Evolutionary conservation across 2,797 vertebrate genomes (phyloP), one percentile per base, ranked within the genome.

Genomic region (Etheostoma nigrum): DNA sequence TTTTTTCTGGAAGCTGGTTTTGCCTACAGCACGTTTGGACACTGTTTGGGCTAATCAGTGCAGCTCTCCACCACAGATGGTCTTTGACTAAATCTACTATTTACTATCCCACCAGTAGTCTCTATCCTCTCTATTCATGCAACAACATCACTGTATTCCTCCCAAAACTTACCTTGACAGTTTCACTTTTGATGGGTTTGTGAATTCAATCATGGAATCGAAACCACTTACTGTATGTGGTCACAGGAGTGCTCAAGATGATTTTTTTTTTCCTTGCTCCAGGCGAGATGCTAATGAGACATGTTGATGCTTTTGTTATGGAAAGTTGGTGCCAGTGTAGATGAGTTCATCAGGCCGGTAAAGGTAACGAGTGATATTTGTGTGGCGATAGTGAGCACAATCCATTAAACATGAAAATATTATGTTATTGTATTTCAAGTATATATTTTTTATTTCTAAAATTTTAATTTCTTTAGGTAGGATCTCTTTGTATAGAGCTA

Each of bases 171-270:
- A 91, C 77, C 82, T 85, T 82, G 78, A 81, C 82, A 84, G 75
- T 85, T 82, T 66, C n/a, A 53, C 40, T 74, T 84, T 86, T 90
- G 89, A 90, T 90, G 76, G 82, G 18, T 82, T 86, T 89, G 82
- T 75, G 84, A 77, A 86, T 76, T 88, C 75, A 86, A 60, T 90
- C 85, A 85, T 85, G 85, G 83, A 88, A 91, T 85, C 23, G 6
- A 53, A 74, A 12, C 49, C 67, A 16, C 62, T 79, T 78, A 23
- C 21, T 23, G 21, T 23, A 52, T 69, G 67, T 72, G 57, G 67
- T 51, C 68, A 71, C 48, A 47, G 54, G 48, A 82, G 69, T 3
- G 65, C 63, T 72, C n/a, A 7, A 40, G 65, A 49, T 42, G 48
- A 25, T 52, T 52, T 72, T 57, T 53, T 44, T 11, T 40, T 15